Base-by-base conservation (phyloP, 2,888 invertebrate genomes). In the Amblyjoppa proteus region DNA sequence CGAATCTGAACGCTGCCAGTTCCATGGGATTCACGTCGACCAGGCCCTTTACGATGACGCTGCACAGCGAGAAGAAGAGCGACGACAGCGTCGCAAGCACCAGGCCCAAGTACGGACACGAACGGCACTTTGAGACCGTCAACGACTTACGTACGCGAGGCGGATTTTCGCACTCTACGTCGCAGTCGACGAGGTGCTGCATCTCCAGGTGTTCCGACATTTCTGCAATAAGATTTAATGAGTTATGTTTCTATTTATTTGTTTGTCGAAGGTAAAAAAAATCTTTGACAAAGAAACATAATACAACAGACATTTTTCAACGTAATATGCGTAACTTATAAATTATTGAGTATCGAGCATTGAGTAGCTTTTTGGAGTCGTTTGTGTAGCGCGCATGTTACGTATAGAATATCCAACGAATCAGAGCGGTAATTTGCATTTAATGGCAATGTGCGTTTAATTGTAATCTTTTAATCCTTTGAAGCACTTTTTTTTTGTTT, bases 21-120 rank as follows among this genome's bases (percentile, higher is more conserved):
- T 98, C 97, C 96, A 98, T 97, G 6, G 98, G 98, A 94, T 98
- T 97, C 64, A 98, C 96, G 90, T 97, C 97, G 4, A 97, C 96
- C 90, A 98, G 95, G 92, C 97, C 97, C 94, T 98, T 98, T 2
- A 98, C 98, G 88, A 98, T 98, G 51, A 98, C 98, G 69, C 98
- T 98, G 94, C 98, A 98, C 81, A 98, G 94, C 2, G 98, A 98
- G 94, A 98, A 98, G 94, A 98, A 98, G 71, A 98, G 94, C 20
- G 98, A 98, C 13, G 98, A 98, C 70, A 98, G 93, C 0, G 97
- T 97, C 20, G 98, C 98, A 78, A 98, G 95, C 88, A 98, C 95
- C 87, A 98, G 95, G 49, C 98, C 98, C 87, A 98, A 95, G 91
- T 97, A 98, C 0, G 98, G 97, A 91, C 96, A 97, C 90, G 93